phyloP scores from a whole-genome alignment of 2,797 vertebrate species.

The Leptodactylus fallax region DNA sequence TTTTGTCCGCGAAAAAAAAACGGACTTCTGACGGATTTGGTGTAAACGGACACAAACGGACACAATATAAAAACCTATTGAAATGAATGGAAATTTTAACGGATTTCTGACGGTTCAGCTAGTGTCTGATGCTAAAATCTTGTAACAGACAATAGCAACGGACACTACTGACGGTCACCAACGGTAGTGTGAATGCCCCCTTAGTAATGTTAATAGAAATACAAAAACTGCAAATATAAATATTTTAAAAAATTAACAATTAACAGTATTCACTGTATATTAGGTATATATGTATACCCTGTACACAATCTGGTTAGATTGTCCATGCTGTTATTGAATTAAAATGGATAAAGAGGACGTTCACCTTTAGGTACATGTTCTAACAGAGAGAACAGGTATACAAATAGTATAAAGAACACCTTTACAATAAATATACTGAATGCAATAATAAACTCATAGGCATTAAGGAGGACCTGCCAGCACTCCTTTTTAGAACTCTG shows the following conservation, averaged over 20 bases:
- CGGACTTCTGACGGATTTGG: too few species aligned
- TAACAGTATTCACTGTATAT: neutral
- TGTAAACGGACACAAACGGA: too few species aligned
- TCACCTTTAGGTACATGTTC: neutral
- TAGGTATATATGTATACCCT: conserved; percentile 31
- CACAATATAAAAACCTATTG: too few species aligned
- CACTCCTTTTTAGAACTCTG: neutral
- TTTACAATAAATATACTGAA: neutral
- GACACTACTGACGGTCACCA: too few species aligned
- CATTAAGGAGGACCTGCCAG: neutral
- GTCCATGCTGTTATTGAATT: neutral
- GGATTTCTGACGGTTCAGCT: too few species aligned
- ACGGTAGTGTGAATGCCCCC: too few species aligned
- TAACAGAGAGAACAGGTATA: too few species aligned
- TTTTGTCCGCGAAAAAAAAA: too few species aligned
- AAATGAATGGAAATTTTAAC: too few species aligned
- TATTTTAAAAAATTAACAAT: too few species aligned
- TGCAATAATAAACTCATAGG: neutral
- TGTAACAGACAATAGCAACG: too few species aligned
- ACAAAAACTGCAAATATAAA: neutral
- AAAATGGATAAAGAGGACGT: neutral
- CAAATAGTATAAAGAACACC: neutral
- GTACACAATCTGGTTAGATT: conserved; percentile 23
- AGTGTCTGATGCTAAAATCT: too few species aligned
- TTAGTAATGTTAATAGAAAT: neutral